Base-by-base conservation (phyloP, 2,113 vertebrate species). In the Clinocottus analis region DNA sequence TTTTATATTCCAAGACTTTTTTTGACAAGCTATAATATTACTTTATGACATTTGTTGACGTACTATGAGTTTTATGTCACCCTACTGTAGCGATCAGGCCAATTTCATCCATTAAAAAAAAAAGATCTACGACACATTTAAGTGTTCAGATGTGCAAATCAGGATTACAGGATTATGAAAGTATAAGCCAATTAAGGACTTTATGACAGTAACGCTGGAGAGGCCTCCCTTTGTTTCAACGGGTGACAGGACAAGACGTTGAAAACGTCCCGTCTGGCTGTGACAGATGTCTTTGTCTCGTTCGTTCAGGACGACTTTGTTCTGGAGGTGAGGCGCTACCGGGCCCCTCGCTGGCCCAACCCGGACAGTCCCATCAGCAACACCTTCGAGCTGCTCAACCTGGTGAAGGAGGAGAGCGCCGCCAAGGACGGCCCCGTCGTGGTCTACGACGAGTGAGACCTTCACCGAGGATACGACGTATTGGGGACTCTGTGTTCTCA, bases 281-380 rank as follows among this genome's bases (percentile, higher is more conserved):
- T 59, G 17, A 55, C 16, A 31, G 33, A 70, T 1, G 2, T 19
- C 21, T 33, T n/a, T 11, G 21, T 69, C 29, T 59, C 3, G 68
- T 11, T 71, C 13, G 25, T 72, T 55, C 85, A 99, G 98, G 97
- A 99, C 88, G 98, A 99, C 88, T 98, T 95, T 4, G 94, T 97
- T 60, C 94, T 98, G 83, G 97, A 99, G 93, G 97, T 99, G 84
- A 96, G 95, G 70, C 97, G 97, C 88, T 99, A 96, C 89, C 95
- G 95, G 35, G 93, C 95, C 78, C 96, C 97, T 56, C 95, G 91
- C 81, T 99, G 98, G 98, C 98, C 97, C 55, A 97, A 99, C 93
- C 98, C 97, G 7, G 97, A 99, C 89, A 95, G 96, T 74, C 96
- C 97, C 55, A 96, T 99, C 83, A 98, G 97, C 87, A 97, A 95